phyloP scores from a whole-genome alignment of 2,113 vertebrate genomes.

The Protobothrops flavoviridis region DNA sequence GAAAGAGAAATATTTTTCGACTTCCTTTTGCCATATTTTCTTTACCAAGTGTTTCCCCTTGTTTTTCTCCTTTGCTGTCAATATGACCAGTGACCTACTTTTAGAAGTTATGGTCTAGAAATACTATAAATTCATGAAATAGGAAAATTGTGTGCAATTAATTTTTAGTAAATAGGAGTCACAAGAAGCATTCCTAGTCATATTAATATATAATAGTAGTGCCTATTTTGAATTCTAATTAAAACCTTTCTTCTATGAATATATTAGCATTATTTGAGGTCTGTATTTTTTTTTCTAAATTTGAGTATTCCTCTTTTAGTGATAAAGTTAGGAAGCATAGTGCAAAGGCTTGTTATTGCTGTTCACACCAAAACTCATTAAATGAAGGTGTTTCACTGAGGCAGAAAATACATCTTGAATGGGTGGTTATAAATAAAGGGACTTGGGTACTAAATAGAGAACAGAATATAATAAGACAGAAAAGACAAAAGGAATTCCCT shows the following conservation, averaged over 20 bases:
- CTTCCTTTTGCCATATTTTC: background rate
- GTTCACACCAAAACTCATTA: background rate
- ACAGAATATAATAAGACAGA: conserved; percentile 25
- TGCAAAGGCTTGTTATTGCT: background rate
- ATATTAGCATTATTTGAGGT: background rate
- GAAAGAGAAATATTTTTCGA: background rate
- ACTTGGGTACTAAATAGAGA: conserved; percentile 39
- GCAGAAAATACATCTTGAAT: conserved; percentile 23
- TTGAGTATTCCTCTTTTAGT: background rate
- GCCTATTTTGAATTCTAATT: background rate
- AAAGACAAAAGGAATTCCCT: conserved; percentile 32
- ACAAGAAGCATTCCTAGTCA: background rate
- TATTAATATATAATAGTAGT: background rate
- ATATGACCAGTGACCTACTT: background rate
- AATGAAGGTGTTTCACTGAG: background rate
- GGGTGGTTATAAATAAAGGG: conserved; percentile 33
- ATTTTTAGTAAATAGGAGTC: background rate
- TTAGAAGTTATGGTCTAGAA: background rate
- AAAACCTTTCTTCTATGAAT: background rate
- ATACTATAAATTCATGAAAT: background rate
- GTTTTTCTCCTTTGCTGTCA: background rate
- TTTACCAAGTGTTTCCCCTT: background rate
- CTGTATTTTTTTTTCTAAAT: background rate
- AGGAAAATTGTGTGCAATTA: background rate
- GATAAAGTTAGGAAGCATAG: background rate